These are phyloP conservation scores for Andrena camellia DNA, from an alignment of 2,888 invertebrate species.

Conservation along the genomic window DNA sequence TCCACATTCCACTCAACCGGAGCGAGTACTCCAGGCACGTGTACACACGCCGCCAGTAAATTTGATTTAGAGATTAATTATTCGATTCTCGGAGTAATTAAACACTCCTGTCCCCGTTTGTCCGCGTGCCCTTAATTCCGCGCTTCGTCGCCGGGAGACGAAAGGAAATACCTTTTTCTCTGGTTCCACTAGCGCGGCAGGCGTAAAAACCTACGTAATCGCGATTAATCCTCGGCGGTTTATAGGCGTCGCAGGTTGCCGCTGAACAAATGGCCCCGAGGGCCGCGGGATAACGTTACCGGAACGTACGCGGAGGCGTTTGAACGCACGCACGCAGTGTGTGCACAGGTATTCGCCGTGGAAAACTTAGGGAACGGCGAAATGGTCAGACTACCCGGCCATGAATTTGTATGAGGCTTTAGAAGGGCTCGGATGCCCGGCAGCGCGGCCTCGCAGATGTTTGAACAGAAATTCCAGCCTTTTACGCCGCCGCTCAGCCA, in stretches of 20 bases:
- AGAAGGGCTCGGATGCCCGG: slow-evolving; percentile 63
- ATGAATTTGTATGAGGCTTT: slow-evolving; percentile 75
- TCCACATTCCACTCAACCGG: slow-evolving; percentile 1
- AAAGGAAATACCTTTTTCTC: not conserved
- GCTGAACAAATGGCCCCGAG: slow-evolving; percentile 25
- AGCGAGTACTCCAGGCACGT: not conserved
- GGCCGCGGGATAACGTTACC: slow-evolving; percentile 48
- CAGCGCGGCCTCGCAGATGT: slow-evolving; percentile 71
- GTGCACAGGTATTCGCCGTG: slow-evolving; percentile 22
- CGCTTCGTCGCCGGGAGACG: not conserved
- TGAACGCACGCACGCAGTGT: slow-evolving; percentile 2
- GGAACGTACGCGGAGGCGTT: not conserved
- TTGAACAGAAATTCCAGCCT: slow-evolving; percentile 73
- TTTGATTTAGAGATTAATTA: slow-evolving; percentile 27
- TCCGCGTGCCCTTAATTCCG: slow-evolving; percentile 5
- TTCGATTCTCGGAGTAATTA: slow-evolving; percentile 7
- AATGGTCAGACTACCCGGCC: slow-evolving; percentile 63
- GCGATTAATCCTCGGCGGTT: slow-evolving; percentile 17
- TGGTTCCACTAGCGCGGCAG: no score
- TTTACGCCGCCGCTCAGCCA: slow-evolving; percentile 54
- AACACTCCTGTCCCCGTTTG: not conserved
- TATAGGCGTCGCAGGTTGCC: slow-evolving; percentile 16
- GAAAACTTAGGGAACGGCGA: slow-evolving; percentile 61
- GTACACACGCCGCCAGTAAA: not conserved
- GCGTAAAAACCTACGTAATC: slow-evolving; percentile 10